A percentile compares a stretch with the other conserved stretches of the same genome.
Conservation (phyloP, 2,888 invertebrate genomes). For the Melinaea marsaeus region DNA sequence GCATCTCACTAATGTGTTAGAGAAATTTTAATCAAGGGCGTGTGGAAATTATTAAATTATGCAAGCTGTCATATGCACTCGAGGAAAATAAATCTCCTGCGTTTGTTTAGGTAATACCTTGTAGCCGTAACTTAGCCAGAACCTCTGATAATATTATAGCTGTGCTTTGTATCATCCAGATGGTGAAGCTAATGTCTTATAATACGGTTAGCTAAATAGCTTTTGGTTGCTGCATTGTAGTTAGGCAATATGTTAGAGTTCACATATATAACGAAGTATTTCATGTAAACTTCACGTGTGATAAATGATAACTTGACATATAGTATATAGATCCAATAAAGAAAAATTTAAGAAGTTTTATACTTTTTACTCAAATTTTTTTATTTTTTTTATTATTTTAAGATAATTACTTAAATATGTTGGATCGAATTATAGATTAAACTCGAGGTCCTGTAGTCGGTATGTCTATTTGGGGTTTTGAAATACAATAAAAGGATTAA, state of each 20-base stretch:
- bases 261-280: slow-evolving; percentile 12
- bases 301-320: neutral
- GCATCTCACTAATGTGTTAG: slow-evolving; percentile 71
- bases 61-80: slow-evolving; percentile 76
- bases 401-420: no score
- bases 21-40: slow-evolving; percentile 77
- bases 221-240: slow-evolving; percentile 33
- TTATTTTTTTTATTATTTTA: no score
- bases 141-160: slow-evolving; percentile 45
- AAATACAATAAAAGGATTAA: no score
- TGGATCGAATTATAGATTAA: no score
- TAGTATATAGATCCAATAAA: no score
- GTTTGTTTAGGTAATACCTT: slow-evolving; percentile 59
- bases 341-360: no score
- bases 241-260: slow-evolving; percentile 26
- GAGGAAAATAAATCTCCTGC: slow-evolving; percentile 62
- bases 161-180: slow-evolving; percentile 37
- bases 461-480: no score
- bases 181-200: slow-evolving; percentile 36
- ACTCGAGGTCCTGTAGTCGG: no score
- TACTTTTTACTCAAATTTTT: no score
- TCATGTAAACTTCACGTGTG: neutral
- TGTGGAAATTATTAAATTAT: slow-evolving; percentile 74
- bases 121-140: slow-evolving; percentile 41
- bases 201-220: slow-evolving; percentile 37